A percentile compares a stretch with the other conserved stretches of the same genome.
Evolutionary conservation across 2,888 invertebrate genomes (phyloP).

Genomic region (Linnaemya tessellans): DNA sequence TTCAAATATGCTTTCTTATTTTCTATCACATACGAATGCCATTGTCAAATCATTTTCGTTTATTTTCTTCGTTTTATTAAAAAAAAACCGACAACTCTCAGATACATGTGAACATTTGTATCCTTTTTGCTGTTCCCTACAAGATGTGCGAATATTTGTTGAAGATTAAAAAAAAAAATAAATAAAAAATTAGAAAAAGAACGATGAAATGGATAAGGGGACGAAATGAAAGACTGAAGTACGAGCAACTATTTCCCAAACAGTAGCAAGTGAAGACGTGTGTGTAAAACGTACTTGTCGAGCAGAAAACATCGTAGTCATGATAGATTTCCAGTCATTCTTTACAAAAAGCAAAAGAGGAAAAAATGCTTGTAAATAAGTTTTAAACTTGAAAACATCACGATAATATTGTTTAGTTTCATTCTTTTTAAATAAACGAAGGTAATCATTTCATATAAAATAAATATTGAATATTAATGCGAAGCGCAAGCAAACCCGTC

Average conservation of each 20-base stretch:
- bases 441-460: slow-evolving; percentile 14
- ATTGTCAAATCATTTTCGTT: slow-evolving; percentile 49
- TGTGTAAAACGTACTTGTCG: slow-evolving; percentile 60
- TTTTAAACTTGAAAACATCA: slow-evolving; percentile 29
- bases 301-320: slow-evolving; percentile 70
- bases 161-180: slow-evolving; percentile 12
- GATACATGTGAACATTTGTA: slow-evolving; percentile 27
- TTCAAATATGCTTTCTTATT: background rate
- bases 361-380: slow-evolving; percentile 1
- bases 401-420: slow-evolving; percentile 16
- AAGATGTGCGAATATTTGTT: slow-evolving; percentile 39
- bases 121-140: background rate
- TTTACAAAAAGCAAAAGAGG: background rate
- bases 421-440: slow-evolving; percentile 25
- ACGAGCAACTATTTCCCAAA: slow-evolving; percentile 3
- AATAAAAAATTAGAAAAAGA: background rate
- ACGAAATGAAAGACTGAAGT: background rate
- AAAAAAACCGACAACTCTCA: background rate
- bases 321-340: slow-evolving; percentile 57
- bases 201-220: background rate
- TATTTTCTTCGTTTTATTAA: slow-evolving; percentile 30
- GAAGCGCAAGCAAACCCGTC: background rate
- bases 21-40: background rate
- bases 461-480: slow-evolving; percentile 11
- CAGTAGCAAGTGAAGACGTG: slow-evolving; percentile 41